phyloP scores from a whole-genome alignment of 2,888 invertebrate genomes.

The Pogonocherus hispidulus region DNA sequence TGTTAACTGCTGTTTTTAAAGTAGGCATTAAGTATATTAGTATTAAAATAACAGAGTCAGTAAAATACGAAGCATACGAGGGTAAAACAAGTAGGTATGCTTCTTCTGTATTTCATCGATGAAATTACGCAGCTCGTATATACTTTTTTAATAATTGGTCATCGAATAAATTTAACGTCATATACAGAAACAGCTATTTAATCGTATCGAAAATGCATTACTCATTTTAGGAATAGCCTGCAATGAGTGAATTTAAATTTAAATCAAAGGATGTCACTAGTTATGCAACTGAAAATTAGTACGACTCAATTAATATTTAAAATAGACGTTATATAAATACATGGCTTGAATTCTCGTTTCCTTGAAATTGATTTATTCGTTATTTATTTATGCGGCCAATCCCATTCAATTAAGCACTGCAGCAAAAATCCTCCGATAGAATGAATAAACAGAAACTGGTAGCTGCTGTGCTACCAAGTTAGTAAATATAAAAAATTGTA shows the following conservation, averaged over 20 bases:
- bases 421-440: neutral
- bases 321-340: slow-evolving; percentile 23
- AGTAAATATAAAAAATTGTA: neutral
- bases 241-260: neutral
- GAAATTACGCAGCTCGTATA: too few relatives aligned
- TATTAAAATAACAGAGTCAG: too few relatives aligned
- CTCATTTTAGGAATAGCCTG: neutral
- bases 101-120: too few relatives aligned
- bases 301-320: slow-evolving; percentile 26
- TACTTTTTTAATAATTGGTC: neutral
- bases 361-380: slow-evolving; percentile 25
- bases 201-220: neutral
- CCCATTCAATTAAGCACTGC: slow-evolving; percentile 15
- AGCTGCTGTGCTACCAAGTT: neutral
- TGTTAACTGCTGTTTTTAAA: too few relatives aligned
- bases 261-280: neutral
- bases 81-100: too few relatives aligned
- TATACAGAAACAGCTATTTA: neutral
- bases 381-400: slow-evolving; percentile 27
- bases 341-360: slow-evolving; percentile 22
- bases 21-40: too few relatives aligned
- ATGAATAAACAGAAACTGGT: slow-evolving; percentile 8
- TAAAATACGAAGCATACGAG: too few relatives aligned
- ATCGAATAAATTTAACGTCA: neutral
- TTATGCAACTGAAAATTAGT: slow-evolving; percentile 8